A percentile compares a stretch with the other conserved stretches of the same genome.
Conservation (phyloP, 2,113 vertebrate genomes). For the Pimephales promelas region DNA sequence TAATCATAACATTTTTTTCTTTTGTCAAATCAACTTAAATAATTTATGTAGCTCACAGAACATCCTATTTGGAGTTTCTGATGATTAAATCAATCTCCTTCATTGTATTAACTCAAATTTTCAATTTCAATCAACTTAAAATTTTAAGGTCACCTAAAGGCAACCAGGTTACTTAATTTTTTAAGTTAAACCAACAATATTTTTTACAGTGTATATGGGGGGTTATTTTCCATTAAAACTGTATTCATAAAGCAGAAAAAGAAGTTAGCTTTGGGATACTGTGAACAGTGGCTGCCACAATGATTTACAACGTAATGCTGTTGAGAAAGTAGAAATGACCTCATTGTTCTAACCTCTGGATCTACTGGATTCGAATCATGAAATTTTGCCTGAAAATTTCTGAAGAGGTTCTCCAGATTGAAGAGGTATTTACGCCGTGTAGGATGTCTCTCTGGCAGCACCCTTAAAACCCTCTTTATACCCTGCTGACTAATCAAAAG, state of each 20-base stretch:
- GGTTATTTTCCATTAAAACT: background rate
- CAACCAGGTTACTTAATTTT: too few relatives aligned
- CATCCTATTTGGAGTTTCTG: too few relatives aligned
- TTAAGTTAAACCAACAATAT: too few relatives aligned
- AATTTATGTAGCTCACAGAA: too few relatives aligned
- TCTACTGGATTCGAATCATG: rapidly evolving
- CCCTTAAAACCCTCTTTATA: slow-evolving; percentile 75
- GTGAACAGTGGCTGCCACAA: slow-evolving; percentile 2
- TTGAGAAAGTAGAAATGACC: background rate
- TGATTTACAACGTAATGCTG: background rate
- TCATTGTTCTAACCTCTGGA: slow-evolving; percentile 44
- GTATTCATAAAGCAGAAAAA: background rate
- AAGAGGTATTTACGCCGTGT: slow-evolving; percentile 62
- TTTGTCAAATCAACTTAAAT: too few relatives aligned
- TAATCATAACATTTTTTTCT: too few relatives aligned
- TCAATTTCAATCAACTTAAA: too few relatives aligned
- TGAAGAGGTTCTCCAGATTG: slow-evolving; percentile 76
- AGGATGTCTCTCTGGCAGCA: slow-evolving; percentile 83
- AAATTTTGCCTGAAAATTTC: slow-evolving; percentile 44
- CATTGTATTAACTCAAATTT: too few relatives aligned
- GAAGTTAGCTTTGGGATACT: background rate
- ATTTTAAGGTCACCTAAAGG: too few relatives aligned
- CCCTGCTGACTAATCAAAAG: slow-evolving; percentile 77
- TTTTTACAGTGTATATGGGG: too few relatives aligned
- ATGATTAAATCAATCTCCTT: too few relatives aligned